A percentile compares a stretch with the other conserved stretches of the same genome.
Evolutionary conservation across 2,113 vertebrate species (phyloP).

Genomic region (Gopherus flavomarginatus): DNA sequence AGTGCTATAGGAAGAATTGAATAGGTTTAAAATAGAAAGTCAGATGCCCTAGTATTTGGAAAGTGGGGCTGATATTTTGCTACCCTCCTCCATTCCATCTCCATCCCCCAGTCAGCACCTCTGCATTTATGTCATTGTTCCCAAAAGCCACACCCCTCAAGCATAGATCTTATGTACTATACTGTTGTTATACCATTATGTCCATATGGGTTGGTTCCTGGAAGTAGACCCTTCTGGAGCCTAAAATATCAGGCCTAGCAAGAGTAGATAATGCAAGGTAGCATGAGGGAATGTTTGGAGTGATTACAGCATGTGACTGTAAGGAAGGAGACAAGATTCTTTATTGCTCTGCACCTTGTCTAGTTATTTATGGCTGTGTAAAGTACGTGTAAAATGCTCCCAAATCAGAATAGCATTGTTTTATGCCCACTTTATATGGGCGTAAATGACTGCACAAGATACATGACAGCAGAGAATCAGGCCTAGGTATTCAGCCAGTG

Average conservation of each 20-base stretch:
- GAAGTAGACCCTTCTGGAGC: background rate
- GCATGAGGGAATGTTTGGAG: rapidly evolving
- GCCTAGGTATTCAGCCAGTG: background rate
- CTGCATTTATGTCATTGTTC: background rate
- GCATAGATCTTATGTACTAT: background rate
- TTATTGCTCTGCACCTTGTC: background rate
- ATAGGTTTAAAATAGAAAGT: background rate
- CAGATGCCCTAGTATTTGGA: background rate
- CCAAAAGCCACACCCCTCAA: background rate
- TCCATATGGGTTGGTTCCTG: background rate
- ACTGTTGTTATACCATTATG: background rate
- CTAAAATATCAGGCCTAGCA: background rate
- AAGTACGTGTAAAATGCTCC: background rate
- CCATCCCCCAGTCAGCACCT: background rate
- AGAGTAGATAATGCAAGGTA: background rate
- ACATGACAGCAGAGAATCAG: background rate
- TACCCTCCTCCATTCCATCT: background rate
- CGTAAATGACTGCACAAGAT: background rate
- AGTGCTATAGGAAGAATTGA: background rate
- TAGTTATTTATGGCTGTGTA: background rate
- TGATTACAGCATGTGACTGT: background rate
- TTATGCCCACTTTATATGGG: background rate
- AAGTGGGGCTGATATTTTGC: background rate
- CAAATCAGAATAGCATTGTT: background rate
- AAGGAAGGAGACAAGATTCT: background rate